Evolutionary conservation across 2,113 vertebrate species (phyloP).

Genomic region (Hymenochirus boettgeri): DNA sequence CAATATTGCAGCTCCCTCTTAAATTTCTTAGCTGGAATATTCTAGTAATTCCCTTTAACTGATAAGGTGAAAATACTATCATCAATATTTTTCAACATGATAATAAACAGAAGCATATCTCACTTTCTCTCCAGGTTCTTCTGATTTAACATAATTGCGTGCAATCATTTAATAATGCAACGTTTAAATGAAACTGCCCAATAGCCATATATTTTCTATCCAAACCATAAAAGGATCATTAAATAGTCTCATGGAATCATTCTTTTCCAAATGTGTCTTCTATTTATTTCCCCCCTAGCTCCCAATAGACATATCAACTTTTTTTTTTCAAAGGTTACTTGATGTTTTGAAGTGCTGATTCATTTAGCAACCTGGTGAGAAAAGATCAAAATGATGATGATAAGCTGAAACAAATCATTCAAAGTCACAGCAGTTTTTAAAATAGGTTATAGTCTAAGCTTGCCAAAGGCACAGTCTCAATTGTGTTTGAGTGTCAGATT

Average conservation of each 20-base stretch:
- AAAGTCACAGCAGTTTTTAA: conserved; percentile 18
- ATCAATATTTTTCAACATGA: too few relatives aligned
- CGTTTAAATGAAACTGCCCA: too few relatives aligned
- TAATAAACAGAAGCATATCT: too few relatives aligned
- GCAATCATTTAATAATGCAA: too few relatives aligned
- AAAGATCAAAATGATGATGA: conserved; percentile 27
- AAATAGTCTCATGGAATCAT: conserved; percentile 12
- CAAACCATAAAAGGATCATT: too few relatives aligned
- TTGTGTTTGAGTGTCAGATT: conserved; percentile 18
- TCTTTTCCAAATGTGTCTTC: conserved; percentile 7
- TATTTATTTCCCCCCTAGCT: neutral
- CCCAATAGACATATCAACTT: conserved; percentile 20
- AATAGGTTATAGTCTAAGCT: conserved; percentile 12
- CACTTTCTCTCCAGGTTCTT: too few relatives aligned
- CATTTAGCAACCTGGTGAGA: conserved; percentile 29
- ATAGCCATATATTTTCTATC: too few relatives aligned
- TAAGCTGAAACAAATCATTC: conserved; percentile 34
- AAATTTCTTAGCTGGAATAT: too few relatives aligned
- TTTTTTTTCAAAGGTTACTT: conserved; percentile 38
- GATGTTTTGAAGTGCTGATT: conserved; percentile 23
- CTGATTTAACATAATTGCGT: too few relatives aligned
- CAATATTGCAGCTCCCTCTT: too few relatives aligned
- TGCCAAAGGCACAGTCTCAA: conserved; percentile 27
- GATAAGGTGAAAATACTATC: too few relatives aligned
- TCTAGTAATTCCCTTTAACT: too few relatives aligned